Evolutionary conservation across 1,140 invertebrate genomes (phyloP).

Genomic region (Aphelinus certus): DNA sequence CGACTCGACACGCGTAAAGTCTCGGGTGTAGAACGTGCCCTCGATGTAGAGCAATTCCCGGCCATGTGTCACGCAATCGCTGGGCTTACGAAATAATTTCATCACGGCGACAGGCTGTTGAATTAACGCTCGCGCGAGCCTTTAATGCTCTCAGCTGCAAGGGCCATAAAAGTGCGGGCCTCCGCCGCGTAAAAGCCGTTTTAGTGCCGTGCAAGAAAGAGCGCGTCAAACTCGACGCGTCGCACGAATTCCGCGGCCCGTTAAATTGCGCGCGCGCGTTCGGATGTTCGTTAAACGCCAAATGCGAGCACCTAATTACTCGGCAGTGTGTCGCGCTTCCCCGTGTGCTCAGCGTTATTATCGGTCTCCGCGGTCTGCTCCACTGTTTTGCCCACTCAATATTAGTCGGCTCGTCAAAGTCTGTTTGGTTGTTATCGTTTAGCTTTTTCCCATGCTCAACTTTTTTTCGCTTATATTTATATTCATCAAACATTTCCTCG

Average conservation of each 20-base stretch:
- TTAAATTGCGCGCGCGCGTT: conserved; percentile 9
- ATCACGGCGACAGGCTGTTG: conserved; percentile 28
- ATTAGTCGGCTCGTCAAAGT: too few species aligned
- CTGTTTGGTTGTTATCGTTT: too few species aligned
- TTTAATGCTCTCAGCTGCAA: conserved; percentile 29
- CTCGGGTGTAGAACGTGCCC: too few species aligned
- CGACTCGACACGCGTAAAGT: too few species aligned
- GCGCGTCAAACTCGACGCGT: not conserved
- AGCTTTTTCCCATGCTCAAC: too few species aligned
- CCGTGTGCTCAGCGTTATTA: conserved; percentile 18
- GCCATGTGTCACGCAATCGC: not conserved
- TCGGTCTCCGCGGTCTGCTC: not conserved
- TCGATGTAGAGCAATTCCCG: not conserved
- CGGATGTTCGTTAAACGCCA: conserved; percentile 25
- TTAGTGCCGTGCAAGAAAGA: conserved; percentile 2
- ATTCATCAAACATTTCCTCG: too few species aligned
- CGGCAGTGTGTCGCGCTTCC: not conserved
- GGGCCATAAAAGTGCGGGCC: conserved; percentile 19
- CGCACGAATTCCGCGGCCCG: not conserved
- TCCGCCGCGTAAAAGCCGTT: conserved; percentile 30
- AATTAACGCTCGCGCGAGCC: conserved; percentile 16
- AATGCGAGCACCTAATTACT: conserved; percentile 19
- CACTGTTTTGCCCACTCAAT: too few species aligned
- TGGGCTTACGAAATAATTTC: conserved; percentile 30
- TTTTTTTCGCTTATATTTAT: too few species aligned